Percentiles rank a stretch among this genome's conserved stretches.
Evolutionary conservation across 1,140 invertebrate genomes (phyloP).

Genomic region (Drosophila insularis): DNA sequence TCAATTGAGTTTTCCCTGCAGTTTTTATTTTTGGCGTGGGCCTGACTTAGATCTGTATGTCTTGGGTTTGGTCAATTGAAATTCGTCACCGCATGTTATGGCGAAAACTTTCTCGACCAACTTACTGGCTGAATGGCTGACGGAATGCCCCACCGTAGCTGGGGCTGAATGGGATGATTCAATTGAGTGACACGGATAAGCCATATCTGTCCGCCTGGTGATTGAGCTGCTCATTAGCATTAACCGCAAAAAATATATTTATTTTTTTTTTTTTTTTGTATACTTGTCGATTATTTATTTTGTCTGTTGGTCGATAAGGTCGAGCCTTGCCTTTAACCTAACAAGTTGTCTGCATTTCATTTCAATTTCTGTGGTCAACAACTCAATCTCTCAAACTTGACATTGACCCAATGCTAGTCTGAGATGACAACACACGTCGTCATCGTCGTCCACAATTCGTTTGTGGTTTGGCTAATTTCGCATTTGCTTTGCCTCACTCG

Average conservation of each 20-base stretch:
- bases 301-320: conserved; percentile 13
- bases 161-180: conserved; percentile 31
- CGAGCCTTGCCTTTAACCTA: conserved; percentile 52
- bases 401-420: conserved; percentile 70
- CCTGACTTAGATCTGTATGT: conserved; percentile 35
- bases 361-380: conserved; percentile 49
- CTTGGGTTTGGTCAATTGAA: conserved; percentile 46
- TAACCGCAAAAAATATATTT: background rate
- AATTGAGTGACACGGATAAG: conserved; percentile 19
- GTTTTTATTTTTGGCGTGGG: conserved; percentile 45
- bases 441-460: conserved; percentile 15
- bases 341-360: conserved; percentile 30
- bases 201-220: background rate
- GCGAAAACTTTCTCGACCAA: conserved; percentile 50
- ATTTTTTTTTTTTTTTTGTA: background rate
- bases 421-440: conserved; percentile 55
- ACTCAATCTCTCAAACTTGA: conserved; percentile 65
- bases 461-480: conserved; percentile 55
- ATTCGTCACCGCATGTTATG: conserved; percentile 46
- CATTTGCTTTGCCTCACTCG: conserved; percentile 19
- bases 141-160: background rate
- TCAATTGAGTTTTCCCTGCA: conserved; percentile 50
- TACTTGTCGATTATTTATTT: background rate
- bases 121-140: conserved; percentile 6
- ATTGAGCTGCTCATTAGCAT: conserved; percentile 31